Evolutionary conservation across 1,140 invertebrate species (phyloP), one percentile per base, ranked within the genome.

Genomic region (Chelonus insularis): DNA sequence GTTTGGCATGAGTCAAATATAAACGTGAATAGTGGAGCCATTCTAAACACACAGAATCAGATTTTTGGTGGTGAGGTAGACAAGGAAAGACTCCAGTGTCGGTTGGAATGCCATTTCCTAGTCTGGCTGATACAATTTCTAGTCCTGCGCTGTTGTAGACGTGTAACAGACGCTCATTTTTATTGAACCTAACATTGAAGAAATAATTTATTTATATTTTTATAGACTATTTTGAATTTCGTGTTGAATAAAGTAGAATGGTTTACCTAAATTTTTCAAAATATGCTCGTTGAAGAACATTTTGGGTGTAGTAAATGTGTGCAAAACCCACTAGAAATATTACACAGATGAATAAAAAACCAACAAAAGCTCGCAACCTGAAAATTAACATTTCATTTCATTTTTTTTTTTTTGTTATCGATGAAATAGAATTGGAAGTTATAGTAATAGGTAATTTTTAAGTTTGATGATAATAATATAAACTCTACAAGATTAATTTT

Each of bases 311-410:
- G 36, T 92, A 86, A 5, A 92, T 84, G 65, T 94, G 92, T 0
- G 92, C 91, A 68, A 93, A 91, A 3, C 88, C 89, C 4, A 94
- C 87, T 66, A 94, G 84, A 69, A 93, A 90, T 1, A 90, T 86
- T 4, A 94, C 89, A 12, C 87, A 87, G 1, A 94, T 83, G 70
- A 94, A 93, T 60, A 94, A 83, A 45, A 94, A 84, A 0, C 85
- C 86, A 2, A 94, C 91, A 73, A 94, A 93, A 3, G 87, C 88
- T 60, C 89, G 86, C 1, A 93, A 85, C 75, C 93, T 94, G 73
- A 71, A 77, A 66, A 57, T 41, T 41, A 18, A 21, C 3, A 0
- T 16, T 9, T 16, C 1, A n/a, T 41, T 41, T 5, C 3, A n/a
- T n/a, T 4, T 4, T 41, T 41, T 14, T 41, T 14, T 1, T 6